These are phyloP conservation scores for Orbicella faveolata DNA, from an alignment of 64 coral and sea anemone genomes.

Conservation along the genomic window DNA sequence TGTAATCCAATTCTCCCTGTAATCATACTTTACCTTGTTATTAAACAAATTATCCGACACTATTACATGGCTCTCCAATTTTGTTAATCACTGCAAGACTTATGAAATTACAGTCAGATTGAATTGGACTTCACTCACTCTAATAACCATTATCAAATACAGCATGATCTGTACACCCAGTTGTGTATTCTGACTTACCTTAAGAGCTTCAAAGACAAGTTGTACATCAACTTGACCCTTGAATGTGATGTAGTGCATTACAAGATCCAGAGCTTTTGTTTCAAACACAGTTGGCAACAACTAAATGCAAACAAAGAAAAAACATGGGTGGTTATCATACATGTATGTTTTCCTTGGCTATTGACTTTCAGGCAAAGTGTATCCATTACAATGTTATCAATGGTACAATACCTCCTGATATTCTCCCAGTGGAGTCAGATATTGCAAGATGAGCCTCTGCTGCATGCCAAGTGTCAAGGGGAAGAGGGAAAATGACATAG, in stretches of 20 bases:
- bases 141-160: too few species aligned
- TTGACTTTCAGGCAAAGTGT: too few species aligned
- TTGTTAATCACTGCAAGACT: too few species aligned
- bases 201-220: slow-evolving; percentile 87
- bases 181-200: slow-evolving; percentile 38
- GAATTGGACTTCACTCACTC: too few species aligned
- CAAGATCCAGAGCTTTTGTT: slow-evolving; percentile 79
- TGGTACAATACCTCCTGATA: slow-evolving; percentile 84
- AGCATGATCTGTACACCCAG: too few species aligned
- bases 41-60: too few species aligned
- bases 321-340: neutral
- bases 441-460: slow-evolving; percentile 83
- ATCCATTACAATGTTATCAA: neutral
- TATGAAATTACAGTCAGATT: too few species aligned
- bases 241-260: slow-evolving; percentile 74
- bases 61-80: too few species aligned
- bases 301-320: slow-evolving; percentile 15
- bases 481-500: slow-evolving; percentile 55
- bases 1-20: too few species aligned
- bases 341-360: too few species aligned
- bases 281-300: slow-evolving; percentile 83
- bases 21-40: too few species aligned
- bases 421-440: slow-evolving; percentile 90
- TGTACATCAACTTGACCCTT: slow-evolving; percentile 81
- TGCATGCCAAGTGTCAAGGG: slow-evolving; percentile 84